Evolutionary conservation across 2,888 invertebrate genomes (phyloP), one percentile per base, ranked within the genome.

Genomic region (Agrilus biguttatus): DNA sequence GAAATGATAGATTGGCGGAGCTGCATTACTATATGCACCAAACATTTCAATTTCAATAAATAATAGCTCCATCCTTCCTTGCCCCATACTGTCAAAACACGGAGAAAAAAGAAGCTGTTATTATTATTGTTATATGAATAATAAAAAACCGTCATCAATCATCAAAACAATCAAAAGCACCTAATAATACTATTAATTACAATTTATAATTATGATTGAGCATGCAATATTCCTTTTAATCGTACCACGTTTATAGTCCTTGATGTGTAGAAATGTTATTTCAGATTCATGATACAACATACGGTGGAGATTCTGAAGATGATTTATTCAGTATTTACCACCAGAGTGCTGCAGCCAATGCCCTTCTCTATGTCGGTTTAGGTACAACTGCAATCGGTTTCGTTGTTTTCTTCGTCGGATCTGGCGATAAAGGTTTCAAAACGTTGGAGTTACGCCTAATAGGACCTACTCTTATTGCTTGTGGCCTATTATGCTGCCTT

Each of bases 401-500:
- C 57, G 83, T 89, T 55, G 85, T 89, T 56, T 85, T 86, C 63
- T 88, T 89, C 70, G 88, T 89, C 51, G 89, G 88, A 55, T 86
- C 88, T 51, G 89, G 89, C 58, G 89, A 89, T 70, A 87, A 88
- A 69, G 75, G 80, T 68, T 88, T 83, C 77, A 86, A 80, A 68
- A 88, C 89, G 51, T 78, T 84, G 50, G 88, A 87, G 62, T 71
- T 90, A 54, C 78, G 87, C 55, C 74, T 89, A 59, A 86, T 89
- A 66, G 90, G 90, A 49, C 89, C 89, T 49, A 82, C 85, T 49
- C 51, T 67, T 45, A 55, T 60, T 61, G 78, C 75, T 58, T 75
- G 84, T 55, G 89, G 89, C 54, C 74, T 87, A 56, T 73, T 84
- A 52, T 86, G 86, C 69, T 87, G 87, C 69, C 70, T 88, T 58